Base-by-base conservation (phyloP, 2,888 invertebrate species). In the Neuroscelio doddi region DNA sequence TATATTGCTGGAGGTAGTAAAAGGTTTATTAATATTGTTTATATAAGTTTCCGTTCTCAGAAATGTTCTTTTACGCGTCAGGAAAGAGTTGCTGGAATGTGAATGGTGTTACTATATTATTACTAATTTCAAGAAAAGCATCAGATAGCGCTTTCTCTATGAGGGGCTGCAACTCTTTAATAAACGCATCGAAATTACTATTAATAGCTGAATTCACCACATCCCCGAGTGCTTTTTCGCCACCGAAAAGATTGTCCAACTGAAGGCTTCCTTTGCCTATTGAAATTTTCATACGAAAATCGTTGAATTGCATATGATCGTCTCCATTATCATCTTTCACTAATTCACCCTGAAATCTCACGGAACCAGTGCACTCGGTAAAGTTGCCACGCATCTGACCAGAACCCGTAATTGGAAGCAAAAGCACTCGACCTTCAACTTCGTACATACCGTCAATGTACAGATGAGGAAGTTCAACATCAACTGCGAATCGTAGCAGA, bases 221-320 rank as follows among this genome's bases (percentile, higher is more conserved):
- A 9, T 83, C 81, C 87, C 90, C 89, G 41, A 90, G 83, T 34
- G 85, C 81, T 71, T 86, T 87, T 72, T 90, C 89, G 4, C 89
- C 89, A 12, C 87, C 87, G 80, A 90, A 90, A 9, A 90, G 86
- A 47, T 90, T 89, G 0, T 89, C 87, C 0, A 91, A 82, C 30
- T 81, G 76, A 29, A 90, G 74, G 24, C 81, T 81, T 72, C 89
- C 90, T 72, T 89, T 88, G 51, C 86, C 87, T 30, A 90, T 72
- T 0, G 73, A 64, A 7, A 83, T 82, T 66, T 85, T 87, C 69
- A 90, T 82, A 36, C 86, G 85, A 21, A 88, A 85, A 9, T 87
- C 86, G 14, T 86, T 83, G 70, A 90, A 87, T 64, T 84, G 82
- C 9, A 90, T 47, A 75, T 87, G 87, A 41, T 87, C 85, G 2